phyloP scores from a whole-genome alignment of 1,140 invertebrate genomes.

The Drepana arcuata region DNA sequence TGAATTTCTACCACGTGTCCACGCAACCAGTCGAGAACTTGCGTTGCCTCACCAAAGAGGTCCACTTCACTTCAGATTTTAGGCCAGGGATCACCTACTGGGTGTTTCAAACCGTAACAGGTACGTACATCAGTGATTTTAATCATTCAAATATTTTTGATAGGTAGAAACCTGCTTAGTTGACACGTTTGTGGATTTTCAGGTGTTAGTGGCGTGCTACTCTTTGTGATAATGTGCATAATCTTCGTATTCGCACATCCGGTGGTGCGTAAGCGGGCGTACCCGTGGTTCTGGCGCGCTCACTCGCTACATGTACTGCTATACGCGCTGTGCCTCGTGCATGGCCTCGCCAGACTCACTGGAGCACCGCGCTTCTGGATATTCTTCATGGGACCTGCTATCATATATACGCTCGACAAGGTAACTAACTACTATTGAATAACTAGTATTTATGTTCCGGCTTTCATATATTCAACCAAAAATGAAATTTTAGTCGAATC shows the following conservation, averaged over 20 bases:
- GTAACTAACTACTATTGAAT: no score
- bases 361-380: constrained; percentile 95
- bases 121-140: constrained; percentile 62
- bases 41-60: constrained; percentile 94
- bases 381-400: constrained; percentile 95
- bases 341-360: constrained; percentile 94
- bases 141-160: constrained; percentile 1
- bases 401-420: constrained; percentile 93
- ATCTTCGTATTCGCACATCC: constrained; percentile 99
- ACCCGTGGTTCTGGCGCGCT: constrained; percentile 98
- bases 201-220: constrained; percentile 94
- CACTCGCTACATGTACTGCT: constrained; percentile 94
- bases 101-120: constrained; percentile 95
- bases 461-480: no score
- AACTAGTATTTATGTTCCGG: no score
- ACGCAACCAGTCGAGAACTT: constrained; percentile 96
- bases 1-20: constrained; percentile 99
- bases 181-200: constrained; percentile 32
- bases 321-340: constrained; percentile 92
- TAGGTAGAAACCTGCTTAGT: neutral
- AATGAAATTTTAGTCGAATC: no score
- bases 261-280: constrained; percentile 92
- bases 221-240: constrained; percentile 95
- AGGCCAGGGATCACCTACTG: constrained; percentile 93
- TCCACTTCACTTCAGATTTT: constrained; percentile 93